Base-by-base conservation (phyloP, 2,113 vertebrate genomes). In the Rhizomys pruinosus region DNA sequence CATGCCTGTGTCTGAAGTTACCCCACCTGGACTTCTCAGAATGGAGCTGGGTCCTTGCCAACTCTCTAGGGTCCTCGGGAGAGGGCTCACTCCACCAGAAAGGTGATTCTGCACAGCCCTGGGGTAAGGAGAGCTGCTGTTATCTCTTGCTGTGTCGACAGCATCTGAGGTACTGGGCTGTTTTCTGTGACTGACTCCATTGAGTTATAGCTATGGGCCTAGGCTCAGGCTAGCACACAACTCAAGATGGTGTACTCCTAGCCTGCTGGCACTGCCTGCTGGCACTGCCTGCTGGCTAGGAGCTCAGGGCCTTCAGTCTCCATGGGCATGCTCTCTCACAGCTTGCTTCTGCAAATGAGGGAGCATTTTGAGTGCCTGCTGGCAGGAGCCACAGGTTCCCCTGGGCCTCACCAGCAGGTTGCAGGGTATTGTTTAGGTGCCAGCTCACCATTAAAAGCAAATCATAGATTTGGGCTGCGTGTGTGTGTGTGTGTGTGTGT, bases 11-110 rank as follows among this genome's bases (percentile, higher is more conserved):
- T 61, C 68, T 78, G 3, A 77, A 57, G 42, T 55, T 22, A 11
- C 3, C 27, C 8, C 0, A 0, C 25, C 69, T 76, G 2, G 39
- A 66, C 68, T 25, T 15, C n/a, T 34, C 55, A 0, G 27, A 9
- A 9, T 1, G 10, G 13, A 32, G 29, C 17, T 6, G 64, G 32
- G 61, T 19, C n/a, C 42, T 37, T 32, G 44, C 42, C 32, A 23
- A 19, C 20, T 29, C 39, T 17, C 6, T 6, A 52, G 34, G 37
- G 23, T 0, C 0, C 23, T 17, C 5, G 29, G 25, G 52, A 5
- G 19, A 39, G 2, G 11, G 6, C 20, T 44, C 44, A 34, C 37
- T 68, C 68, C 20, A 0, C 0, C 34, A 39, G 81, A 34, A 47
- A 81, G 23, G 15, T 15, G 12, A 44, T 16, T 63, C 57, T 63